Evolutionary conservation across 2,797 vertebrate species (phyloP), one percentile per base, ranked within the genome.

Genomic region (Crax fasciolata): DNA sequence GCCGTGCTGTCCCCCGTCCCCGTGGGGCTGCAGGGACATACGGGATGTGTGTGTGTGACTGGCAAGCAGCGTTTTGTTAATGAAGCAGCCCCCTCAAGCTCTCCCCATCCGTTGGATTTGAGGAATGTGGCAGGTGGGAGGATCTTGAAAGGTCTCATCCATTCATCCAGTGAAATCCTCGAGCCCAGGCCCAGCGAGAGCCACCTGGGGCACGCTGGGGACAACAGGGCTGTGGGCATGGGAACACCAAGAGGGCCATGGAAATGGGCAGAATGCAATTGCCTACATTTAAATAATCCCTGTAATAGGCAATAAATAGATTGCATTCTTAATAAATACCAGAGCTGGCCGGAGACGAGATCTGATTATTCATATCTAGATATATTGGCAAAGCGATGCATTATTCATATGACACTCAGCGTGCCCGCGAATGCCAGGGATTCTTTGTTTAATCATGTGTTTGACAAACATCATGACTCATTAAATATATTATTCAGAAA

Each of bases 391-490:
- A 88, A 89, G 30, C 25, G 51, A 90, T 96, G 88, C 85, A 94
- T 97, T 96, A 97, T 97, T 95, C 93, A 96, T 94, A 12, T 54
- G 17, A 23, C 61, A 6, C 77, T 93, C 89, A 87, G 95, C 91
- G 35, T 87, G 84, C 86, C 79, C 92, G 66, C 16, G 7, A 68
- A 89, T 80, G 95, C 90, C 96, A 93, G 95, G 94, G 87, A 95
- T 95, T 93, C 94, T 96, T 94, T 97, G 92, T 96, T 96, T 95
- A 91, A 96, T 96, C 95, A 93, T 95, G 84, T 93, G 87, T 97
- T 97, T 94, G 95, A 95, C 96, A 95, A 96, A 95, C 93, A 95
- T 58, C 84, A 70, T 96, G 92, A 94, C 74, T 94, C 91, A 86
- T 71, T 80, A 82, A 88, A 89, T 86, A 48, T 28, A 73, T 95